These are phyloP conservation scores for Gorsachius magnificus DNA, from an alignment of 2,797 vertebrate species.

Conservation along the genomic window DNA sequence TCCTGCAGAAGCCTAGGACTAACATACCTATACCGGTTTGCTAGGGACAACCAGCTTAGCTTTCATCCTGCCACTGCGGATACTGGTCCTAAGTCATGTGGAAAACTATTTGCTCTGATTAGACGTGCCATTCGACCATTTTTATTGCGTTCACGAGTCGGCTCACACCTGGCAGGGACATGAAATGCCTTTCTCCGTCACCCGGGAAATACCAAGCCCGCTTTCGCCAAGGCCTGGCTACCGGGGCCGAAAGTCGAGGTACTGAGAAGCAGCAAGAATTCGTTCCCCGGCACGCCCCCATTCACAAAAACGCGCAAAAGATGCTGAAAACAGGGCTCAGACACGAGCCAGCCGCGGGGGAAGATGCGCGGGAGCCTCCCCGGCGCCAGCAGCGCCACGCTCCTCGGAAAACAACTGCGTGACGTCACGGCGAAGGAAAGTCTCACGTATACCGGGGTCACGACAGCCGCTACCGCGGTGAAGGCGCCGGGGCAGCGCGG, in stretches of 20 bases:
- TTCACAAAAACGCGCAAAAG: not conserved
- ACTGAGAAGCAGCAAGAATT: not conserved
- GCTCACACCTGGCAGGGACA: not conserved
- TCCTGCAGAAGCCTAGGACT: not conserved
- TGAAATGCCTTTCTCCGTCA: accelerated
- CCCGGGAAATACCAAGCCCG: not conserved
- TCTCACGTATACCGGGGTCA: accelerated
- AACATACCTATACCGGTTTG: accelerated
- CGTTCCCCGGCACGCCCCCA: accelerated
- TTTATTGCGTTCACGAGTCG: not conserved
- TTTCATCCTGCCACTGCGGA: not conserved
- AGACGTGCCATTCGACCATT: not conserved
- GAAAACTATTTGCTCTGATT: not conserved
- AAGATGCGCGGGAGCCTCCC: accelerated
- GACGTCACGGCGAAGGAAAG: not conserved
- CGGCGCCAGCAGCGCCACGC: accelerated
- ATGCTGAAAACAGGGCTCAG: not conserved
- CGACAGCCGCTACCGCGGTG: not conserved
- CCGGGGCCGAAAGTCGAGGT: accelerated
- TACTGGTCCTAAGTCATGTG: not conserved
- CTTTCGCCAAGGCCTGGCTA: not conserved
- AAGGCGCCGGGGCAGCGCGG: too few relatives aligned
- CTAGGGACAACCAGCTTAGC: too few relatives aligned
- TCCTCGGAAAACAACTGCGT: accelerated
- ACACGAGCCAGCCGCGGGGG: not conserved